Base-by-base conservation (phyloP, 2,888 invertebrate species). In the Clunio marinus region DNA sequence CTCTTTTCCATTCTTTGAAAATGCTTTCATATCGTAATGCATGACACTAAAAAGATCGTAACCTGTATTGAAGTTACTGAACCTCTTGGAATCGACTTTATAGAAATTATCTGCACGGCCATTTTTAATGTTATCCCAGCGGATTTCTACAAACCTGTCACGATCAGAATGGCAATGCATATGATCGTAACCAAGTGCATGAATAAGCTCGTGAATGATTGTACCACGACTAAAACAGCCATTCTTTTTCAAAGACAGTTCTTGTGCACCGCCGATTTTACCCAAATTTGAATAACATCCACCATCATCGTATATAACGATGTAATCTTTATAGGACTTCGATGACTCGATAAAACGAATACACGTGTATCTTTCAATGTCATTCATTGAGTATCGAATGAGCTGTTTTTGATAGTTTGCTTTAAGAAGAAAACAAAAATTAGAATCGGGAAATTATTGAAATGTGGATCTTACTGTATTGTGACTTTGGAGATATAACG, bases 171-270 rank as follows among this genome's bases (percentile, higher is more conserved):
- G 63, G 10, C 28, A 25, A 27, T 65, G 63, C 63, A 65, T 65
- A 28, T 65, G 63, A 46, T 65, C 63, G 27, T 65, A 65, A 10
- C 63, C 63, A 24, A 65, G 27, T 15, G 63, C 51, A 22, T 51
- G 51, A 22, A 51, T 51, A 8, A 51, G 17, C 17, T 51, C 51
- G 17, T 51, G 63, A 2, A 65, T 65, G 15, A 65, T 45, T 24
- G 15, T 46, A 15, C 63, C 63, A 10, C 41, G 17, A 2, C 17
- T 46, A 2, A 65, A 4, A 20, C 63, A 65, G 15, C 63, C 63
- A 13, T 28, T 65, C 15, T 22, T 45, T 15, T 45, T 7, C 7
- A 65, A 10, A 13, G 28, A 27, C 4, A 65, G 10, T 5, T 13
- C 28, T 65, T 65, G 63, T 10, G 17, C 17, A 25, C 63, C 46